These are phyloP conservation scores for Orchesellides sinensis DNA, from an alignment of 2,888 invertebrate genomes.

Conservation along the genomic window DNA sequence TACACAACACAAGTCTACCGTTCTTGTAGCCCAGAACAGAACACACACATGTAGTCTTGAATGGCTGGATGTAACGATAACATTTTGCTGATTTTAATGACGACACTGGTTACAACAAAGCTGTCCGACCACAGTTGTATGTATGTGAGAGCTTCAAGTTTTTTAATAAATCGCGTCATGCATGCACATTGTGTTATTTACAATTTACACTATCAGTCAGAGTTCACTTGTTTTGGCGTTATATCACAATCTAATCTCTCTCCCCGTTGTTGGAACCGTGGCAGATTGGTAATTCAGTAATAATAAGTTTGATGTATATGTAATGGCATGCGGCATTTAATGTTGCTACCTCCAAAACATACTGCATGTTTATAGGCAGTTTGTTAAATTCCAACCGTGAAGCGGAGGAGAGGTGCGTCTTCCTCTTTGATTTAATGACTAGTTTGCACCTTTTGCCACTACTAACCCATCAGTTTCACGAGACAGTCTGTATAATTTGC, in stretches of 20 bases:
- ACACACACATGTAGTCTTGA: too few relatives aligned
- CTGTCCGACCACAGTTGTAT: neutral
- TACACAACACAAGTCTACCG: too few relatives aligned
- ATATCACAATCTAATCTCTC: slow-evolving; percentile 2
- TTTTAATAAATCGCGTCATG: slow-evolving; percentile 20
- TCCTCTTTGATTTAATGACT: slow-evolving; percentile 56
- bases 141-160: neutral
- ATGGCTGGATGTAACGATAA: neutral
- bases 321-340: slow-evolving; percentile 6
- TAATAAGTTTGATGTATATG: slow-evolving; percentile 39
- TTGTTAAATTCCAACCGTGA: slow-evolving; percentile 46
- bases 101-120: slow-evolving; percentile 31
- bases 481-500: slow-evolving; percentile 36
- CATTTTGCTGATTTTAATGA: neutral
- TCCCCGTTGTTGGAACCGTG: slow-evolving; percentile 5
- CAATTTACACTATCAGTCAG: neutral
- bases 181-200: slow-evolving; percentile 3
- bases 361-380: slow-evolving; percentile 40
- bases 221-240: slow-evolving; percentile 26
- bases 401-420: slow-evolving; percentile 50
- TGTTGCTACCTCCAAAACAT: neutral
- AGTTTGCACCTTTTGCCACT: slow-evolving; percentile 54
- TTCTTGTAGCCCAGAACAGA: too few relatives aligned
- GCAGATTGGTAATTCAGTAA: slow-evolving; percentile 35
- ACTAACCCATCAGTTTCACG: slow-evolving; percentile 46